phyloP scores from a whole-genome alignment of 2,888 invertebrate species.

The Leptinotarsa peninsularis region DNA sequence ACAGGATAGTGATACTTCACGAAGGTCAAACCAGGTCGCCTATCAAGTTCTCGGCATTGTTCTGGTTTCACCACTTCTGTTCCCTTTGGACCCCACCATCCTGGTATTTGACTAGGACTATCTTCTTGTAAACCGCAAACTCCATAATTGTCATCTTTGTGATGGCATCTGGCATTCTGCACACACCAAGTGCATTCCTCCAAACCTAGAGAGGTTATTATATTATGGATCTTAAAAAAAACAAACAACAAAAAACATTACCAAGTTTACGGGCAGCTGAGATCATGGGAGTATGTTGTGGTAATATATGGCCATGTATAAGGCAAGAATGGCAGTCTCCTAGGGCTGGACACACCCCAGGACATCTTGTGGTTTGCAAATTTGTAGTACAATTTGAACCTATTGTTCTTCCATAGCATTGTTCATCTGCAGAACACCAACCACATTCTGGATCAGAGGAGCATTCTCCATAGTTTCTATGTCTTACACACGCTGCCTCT shows the following conservation, averaged over 20 bases:
- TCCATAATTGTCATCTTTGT: conserved; percentile 84
- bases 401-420: conserved; percentile 85
- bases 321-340: conserved; percentile 92
- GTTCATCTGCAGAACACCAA: conserved; percentile 83
- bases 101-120: conserved; percentile 83
- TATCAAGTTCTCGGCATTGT: conserved; percentile 82
- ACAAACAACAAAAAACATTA: conserved; percentile 1
- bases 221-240: not conserved
- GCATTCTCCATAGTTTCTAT: conserved; percentile 82
- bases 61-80: conserved; percentile 72
- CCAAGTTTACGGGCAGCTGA: conserved; percentile 83
- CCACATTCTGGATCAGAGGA: conserved; percentile 93
- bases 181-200: conserved; percentile 94
- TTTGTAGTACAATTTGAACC: conserved; percentile 93
- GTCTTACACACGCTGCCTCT: conserved; percentile 81
- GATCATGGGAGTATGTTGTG: conserved; percentile 60
- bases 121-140: conserved; percentile 84
- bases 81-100: conserved; percentile 92
- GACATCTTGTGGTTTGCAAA: conserved; percentile 85
- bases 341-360: conserved; percentile 89
- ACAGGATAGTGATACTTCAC: conserved; percentile 89
- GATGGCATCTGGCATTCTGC: conserved; percentile 90
- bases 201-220: conserved; percentile 58
- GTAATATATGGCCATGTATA: conserved; percentile 78
- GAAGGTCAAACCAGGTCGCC: conserved; percentile 89